Evolutionary conservation across 30 jellyfish, hydroid and myxozoan genomes (phyloP).

Genomic region (Aurelia aurita complex sp. Pacific): DNA sequence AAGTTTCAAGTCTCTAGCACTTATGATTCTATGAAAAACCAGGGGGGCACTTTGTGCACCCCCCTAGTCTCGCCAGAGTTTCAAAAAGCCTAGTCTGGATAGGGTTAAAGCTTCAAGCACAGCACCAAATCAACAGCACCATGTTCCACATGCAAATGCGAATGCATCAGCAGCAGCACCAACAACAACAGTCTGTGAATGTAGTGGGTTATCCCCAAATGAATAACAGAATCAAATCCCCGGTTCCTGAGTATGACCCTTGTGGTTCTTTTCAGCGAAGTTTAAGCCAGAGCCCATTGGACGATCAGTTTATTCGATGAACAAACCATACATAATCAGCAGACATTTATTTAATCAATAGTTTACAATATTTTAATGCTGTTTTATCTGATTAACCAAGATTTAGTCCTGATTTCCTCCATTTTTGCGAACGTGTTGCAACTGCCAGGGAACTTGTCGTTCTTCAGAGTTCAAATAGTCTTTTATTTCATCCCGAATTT

Average conservation of each 20-base stretch:
- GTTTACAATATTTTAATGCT: not conserved
- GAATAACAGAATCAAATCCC: not conserved
- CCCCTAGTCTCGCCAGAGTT: too few relatives aligned
- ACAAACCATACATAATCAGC: not conserved
- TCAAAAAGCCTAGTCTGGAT: too few relatives aligned
- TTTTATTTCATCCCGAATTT: not conserved
- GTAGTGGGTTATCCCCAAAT: too few relatives aligned
- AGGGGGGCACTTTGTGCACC: too few relatives aligned
- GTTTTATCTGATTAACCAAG: not conserved
- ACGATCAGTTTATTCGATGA: not conserved
- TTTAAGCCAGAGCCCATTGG: not conserved
- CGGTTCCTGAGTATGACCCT: not conserved
- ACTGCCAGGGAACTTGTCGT: slow-evolving; percentile 7
- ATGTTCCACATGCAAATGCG: not conserved
- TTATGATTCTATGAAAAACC: too few relatives aligned
- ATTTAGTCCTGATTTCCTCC: slow-evolving; percentile 6
- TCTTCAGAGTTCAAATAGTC: too few relatives aligned
- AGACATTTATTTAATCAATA: not conserved
- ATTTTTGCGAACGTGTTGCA: not conserved
- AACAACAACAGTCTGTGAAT: too few relatives aligned
- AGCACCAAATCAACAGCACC: not conserved
- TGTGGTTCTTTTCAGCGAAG: not conserved
- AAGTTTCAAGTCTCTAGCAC: too few relatives aligned
- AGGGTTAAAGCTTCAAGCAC: not conserved
- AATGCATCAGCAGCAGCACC: too few relatives aligned